phyloP scores from a whole-genome alignment of 2,797 vertebrate genomes.

The Forpus xanthops region DNA sequence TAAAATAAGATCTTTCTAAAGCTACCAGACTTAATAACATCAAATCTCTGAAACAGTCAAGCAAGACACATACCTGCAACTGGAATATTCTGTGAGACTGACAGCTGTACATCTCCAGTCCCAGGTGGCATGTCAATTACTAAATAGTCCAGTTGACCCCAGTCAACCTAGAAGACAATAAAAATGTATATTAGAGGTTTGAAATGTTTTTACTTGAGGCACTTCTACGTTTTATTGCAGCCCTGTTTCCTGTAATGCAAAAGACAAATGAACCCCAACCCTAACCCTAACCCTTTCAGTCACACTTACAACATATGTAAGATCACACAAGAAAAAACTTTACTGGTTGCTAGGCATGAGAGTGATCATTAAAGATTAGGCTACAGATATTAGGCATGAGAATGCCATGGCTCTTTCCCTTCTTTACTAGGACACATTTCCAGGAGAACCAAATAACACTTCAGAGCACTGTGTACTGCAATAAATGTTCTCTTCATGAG shows the following conservation, averaged over 20 bases:
- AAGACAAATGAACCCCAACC: neutral
- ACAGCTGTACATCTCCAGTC: slow-evolving; percentile 95
- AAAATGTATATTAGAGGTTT: neutral
- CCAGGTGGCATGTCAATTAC: slow-evolving; percentile 97
- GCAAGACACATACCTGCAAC: slow-evolving; percentile 82
- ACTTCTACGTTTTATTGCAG: neutral
- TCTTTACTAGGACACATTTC: neutral
- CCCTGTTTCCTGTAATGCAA: neutral
- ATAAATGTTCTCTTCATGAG: neutral
- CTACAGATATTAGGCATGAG: neutral
- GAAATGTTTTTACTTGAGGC: neutral
- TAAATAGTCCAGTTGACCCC: slow-evolving; percentile 92
- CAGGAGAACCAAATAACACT: neutral
- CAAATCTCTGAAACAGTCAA: neutral
- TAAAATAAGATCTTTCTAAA: neutral
- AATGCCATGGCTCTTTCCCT: neutral
- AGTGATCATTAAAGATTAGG: neutral
- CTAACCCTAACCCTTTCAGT: too few relatives aligned
- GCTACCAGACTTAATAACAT: neutral
- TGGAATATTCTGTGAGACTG: slow-evolving; percentile 91
- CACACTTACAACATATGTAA: neutral
- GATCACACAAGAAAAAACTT: neutral
- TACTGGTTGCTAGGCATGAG: neutral
- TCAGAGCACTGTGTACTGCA: neutral
- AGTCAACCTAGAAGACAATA: slow-evolving; percentile 86